Base-by-base conservation (phyloP, 2,113 vertebrate genomes). In the Salvelinus fontinalis region DNA sequence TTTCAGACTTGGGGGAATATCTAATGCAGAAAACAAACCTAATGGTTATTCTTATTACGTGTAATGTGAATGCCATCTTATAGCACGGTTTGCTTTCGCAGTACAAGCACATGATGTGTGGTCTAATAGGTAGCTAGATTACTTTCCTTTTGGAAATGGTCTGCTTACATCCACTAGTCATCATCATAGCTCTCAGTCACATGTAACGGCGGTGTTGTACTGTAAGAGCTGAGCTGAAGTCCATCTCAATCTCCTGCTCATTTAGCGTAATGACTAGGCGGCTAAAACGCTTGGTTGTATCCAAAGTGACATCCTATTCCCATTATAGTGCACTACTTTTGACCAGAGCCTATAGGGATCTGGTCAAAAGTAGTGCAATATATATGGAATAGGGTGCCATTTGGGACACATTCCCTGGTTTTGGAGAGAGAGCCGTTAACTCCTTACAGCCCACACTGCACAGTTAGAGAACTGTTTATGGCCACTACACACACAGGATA, bases 401-500 rank as follows among this genome's bases (percentile, higher is more conserved):
- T 54, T 14, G 1, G 51, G 51, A 16, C 4, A 54, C 3, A 79
- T 80, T 49, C 24, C 70, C 82, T 81, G 73, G 75, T 6, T 68
- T 68, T 64, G 60, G 26, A 83, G 80, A 85, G 81, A 79, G 84
- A 79, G 75, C 78, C 84, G 86, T 29, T 85, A 84, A 89, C 88
- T 83, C 85, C 85, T 86, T 83, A 87, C 78, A 86, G 82, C 68
- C 83, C 76, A 49, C 78, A 73, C 51, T 87, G 84, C 85, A 62
- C 81, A 83, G 85, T 88, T 79, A 88, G 87, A 91, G 79, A 83
- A 88, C 83, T 84, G 85, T 89, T 90, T 85, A 88, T 82, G 20
- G 79, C 82, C 75, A 71, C 79, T 84, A 88, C 88, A 66, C 24
- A 65, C 87, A 76, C 66, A 73, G 82, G 79, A 83, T 88, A 90